Evolutionary conservation across 2,888 invertebrate species (phyloP), one percentile per base, ranked within the genome.

Genomic region (Melanchra persicariae): DNA sequence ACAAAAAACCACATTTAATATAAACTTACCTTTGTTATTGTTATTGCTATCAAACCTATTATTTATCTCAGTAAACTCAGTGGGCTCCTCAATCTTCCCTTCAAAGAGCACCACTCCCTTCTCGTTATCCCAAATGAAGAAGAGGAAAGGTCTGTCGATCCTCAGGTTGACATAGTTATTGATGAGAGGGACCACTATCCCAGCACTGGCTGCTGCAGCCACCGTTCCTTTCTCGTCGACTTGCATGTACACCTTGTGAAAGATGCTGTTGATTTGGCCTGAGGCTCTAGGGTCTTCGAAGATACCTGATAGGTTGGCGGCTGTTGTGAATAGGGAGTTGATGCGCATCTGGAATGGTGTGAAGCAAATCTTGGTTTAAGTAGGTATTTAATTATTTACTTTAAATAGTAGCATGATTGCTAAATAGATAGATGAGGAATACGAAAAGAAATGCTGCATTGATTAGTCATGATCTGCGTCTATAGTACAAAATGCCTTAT

Each of bases 201-300:
- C 96, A 4, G 95, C 96, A 58, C 97, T 96, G 0, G 96, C 96
- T 15, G 97, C 97, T 3, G 97, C 97, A 0, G 97, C 97, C 8
- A 96, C 91, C 0, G 97, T 97, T 2, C 97, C 97, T 24, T 93
- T 90, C 89, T 98, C 97, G 74, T 97, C 97, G 0, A 97, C 97
- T 57, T 97, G 94, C 87, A 98, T 96, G 85, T 96, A 96, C 0
- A 97, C 97, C 85, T 97, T 97, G 85, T 97, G 97, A 58, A 96
- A 88, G 17, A 97, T 92, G 68, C 94, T 96, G 82, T 94, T 96
- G 7, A 97, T 93, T 68, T 93, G 37, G 17, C 77, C 72, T 2
- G 57, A 92, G 0, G 96, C 88, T 0, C 91, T 85, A 9, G 84
- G 83, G 0, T 90, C 89, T 4, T 93, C 91, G 51, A 96, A 92